Evolutionary conservation across 2,797 vertebrate genomes (phyloP).

Genomic region (Typhlichthys eigenmanni): DNA sequence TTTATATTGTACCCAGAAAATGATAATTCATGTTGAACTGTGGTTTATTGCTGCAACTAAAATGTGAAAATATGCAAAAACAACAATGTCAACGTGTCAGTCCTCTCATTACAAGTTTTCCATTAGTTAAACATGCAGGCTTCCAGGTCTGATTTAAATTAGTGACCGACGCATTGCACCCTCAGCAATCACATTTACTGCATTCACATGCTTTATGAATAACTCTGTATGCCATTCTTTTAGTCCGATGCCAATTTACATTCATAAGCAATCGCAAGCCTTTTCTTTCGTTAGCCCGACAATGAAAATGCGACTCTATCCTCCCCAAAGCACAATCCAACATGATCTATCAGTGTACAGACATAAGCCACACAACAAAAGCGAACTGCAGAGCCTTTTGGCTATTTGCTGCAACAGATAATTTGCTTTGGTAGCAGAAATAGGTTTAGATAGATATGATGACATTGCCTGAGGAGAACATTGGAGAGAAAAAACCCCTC

Average conservation of each 20-base stretch:
- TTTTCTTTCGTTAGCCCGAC: conserved; percentile 61
- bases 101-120: conserved; percentile 35
- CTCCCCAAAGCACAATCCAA: conserved; percentile 54
- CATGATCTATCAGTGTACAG: conserved; percentile 57
- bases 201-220: conserved; percentile 45
- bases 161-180: conserved; percentile 41
- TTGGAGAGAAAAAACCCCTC: conserved; percentile 26
- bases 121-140: conserved; percentile 54
- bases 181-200: conserved; percentile 53
- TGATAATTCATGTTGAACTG: conserved; percentile 23
- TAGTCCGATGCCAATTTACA: conserved; percentile 66
- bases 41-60: no score
- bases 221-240: conserved; percentile 43
- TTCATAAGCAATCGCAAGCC: conserved; percentile 62
- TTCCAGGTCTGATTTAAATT: conserved; percentile 30
- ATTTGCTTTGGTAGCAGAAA: conserved; percentile 72
- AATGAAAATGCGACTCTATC: conserved; percentile 54
- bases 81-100: conserved; percentile 55
- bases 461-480: conserved; percentile 52
- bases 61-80: no score
- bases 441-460: conserved; percentile 53
- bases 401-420: conserved; percentile 69
- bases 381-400: conserved; percentile 52
- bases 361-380: conserved; percentile 57
- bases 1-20: conserved; percentile 36